Evolutionary conservation across 2,888 invertebrate species (phyloP).

Genomic region (Acronicta alni): DNA sequence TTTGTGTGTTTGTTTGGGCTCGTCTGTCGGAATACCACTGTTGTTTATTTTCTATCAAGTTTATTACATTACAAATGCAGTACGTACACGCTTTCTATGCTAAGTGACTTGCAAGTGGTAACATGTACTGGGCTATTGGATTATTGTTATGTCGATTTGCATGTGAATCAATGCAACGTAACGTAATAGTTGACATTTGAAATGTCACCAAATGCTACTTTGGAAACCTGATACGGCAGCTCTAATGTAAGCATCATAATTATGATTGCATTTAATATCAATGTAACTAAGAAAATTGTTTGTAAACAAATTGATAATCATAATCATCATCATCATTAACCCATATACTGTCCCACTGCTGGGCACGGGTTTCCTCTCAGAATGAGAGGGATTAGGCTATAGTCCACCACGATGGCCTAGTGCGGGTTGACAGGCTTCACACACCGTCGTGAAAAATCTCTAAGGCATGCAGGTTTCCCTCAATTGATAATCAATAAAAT

Average conservation of each 20-base stretch:
- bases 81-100: conserved; percentile 75
- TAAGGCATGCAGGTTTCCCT: too few relatives aligned
- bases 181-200: conserved; percentile 64
- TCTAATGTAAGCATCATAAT: conserved; percentile 29
- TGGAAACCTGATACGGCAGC: conserved; percentile 45
- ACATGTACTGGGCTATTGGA: conserved; percentile 65
- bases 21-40: conserved; percentile 66
- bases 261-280: conserved; percentile 20
- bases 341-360: too few relatives aligned
- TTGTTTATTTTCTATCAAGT: conserved; percentile 76
- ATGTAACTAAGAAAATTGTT: conserved; percentile 2
- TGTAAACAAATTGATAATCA: neutral
- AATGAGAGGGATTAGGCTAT: too few relatives aligned
- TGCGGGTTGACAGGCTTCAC: too few relatives aligned
- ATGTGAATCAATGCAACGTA: conserved; percentile 66
- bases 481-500: too few relatives aligned
- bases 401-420: too few relatives aligned
- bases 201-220: conserved; percentile 54
- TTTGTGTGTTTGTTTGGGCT: conserved; percentile 73
- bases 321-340: too few relatives aligned
- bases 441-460: too few relatives aligned
- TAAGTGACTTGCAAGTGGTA: conserved; percentile 73
- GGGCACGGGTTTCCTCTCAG: too few relatives aligned
- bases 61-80: conserved; percentile 69
- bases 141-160: conserved; percentile 70